phyloP scores from a whole-genome alignment of 2,888 invertebrate species.

The Scrobipalpa costella region DNA sequence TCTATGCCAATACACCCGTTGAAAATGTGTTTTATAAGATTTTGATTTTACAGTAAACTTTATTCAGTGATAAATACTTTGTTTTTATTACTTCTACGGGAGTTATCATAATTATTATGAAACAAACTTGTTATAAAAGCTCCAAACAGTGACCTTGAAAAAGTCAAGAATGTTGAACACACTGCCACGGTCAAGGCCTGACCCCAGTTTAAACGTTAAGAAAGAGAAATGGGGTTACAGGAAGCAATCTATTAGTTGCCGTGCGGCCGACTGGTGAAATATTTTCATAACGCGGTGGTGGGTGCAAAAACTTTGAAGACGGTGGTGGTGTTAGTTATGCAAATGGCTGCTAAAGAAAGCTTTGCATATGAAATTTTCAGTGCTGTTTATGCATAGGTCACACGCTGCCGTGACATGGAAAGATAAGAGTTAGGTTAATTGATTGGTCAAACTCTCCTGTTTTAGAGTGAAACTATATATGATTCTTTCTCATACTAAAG shows the following conservation, averaged over 20 bases:
- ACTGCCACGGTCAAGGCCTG: constrained; percentile 18
- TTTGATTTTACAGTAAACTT: too few relatives aligned
- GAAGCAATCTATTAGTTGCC: constrained; percentile 20
- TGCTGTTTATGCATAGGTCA: constrained; percentile 3
- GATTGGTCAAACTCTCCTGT: neutral
- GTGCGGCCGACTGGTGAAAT: constrained; percentile 11
- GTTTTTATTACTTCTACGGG: too few relatives aligned
- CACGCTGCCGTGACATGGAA: neutral
- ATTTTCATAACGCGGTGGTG: constrained; percentile 15
- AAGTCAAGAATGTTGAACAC: constrained; percentile 12
- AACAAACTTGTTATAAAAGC: neutral
- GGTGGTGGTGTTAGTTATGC: constrained; percentile 3
- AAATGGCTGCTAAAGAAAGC: constrained; percentile 11
- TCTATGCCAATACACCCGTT: too few relatives aligned
- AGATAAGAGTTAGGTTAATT: neutral
- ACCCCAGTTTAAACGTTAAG: constrained; percentile 19
- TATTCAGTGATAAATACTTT: too few relatives aligned
- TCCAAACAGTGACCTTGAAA: constrained; percentile 12
- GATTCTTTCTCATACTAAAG: too few relatives aligned
- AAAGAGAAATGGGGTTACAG: constrained; percentile 19
- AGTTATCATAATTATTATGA: neutral
- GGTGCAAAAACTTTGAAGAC: constrained; percentile 12
- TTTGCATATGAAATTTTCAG: constrained; percentile 11
- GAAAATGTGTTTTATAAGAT: too few relatives aligned
- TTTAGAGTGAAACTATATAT: too few relatives aligned